These are phyloP conservation scores for Haemorhous mexicanus DNA, from an alignment of 2,113 vertebrate genomes.

Conservation along the genomic window DNA sequence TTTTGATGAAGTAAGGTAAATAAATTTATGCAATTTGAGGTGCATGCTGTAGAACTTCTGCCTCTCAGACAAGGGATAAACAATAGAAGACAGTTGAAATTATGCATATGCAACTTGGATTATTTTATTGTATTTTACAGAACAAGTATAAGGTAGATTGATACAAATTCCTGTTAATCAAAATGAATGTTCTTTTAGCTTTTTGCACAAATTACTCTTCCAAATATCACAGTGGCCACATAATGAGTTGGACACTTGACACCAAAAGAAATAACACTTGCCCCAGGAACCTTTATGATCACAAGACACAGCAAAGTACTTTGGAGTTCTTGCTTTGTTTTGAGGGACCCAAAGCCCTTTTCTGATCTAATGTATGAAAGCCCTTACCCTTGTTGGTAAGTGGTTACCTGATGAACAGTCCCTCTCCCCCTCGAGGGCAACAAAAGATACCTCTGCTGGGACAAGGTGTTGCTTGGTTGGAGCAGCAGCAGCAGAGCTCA, in stretches of 20 bases:
- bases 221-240: background rate
- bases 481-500: background rate
- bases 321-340: background rate
- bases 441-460: background rate
- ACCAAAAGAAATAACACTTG: background rate
- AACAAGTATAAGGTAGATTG: background rate
- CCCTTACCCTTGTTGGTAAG: background rate
- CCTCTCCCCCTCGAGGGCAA: background rate
- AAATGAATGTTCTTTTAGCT: background rate
- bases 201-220: background rate
- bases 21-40: background rate
- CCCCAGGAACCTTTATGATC: background rate
- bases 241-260: background rate
- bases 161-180: background rate
- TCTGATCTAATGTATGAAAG: background rate
- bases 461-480: fast-evolving
- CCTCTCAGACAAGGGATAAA: background rate
- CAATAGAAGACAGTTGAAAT: background rate
- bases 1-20: background rate
- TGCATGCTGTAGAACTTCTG: background rate
- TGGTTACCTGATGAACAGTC: background rate
- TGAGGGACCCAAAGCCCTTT: background rate
- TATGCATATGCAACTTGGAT: background rate
- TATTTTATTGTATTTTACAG: background rate
- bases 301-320: background rate